Base-by-base conservation (phyloP, 2,888 invertebrate species). In the Adelognathus sp. region DNA sequence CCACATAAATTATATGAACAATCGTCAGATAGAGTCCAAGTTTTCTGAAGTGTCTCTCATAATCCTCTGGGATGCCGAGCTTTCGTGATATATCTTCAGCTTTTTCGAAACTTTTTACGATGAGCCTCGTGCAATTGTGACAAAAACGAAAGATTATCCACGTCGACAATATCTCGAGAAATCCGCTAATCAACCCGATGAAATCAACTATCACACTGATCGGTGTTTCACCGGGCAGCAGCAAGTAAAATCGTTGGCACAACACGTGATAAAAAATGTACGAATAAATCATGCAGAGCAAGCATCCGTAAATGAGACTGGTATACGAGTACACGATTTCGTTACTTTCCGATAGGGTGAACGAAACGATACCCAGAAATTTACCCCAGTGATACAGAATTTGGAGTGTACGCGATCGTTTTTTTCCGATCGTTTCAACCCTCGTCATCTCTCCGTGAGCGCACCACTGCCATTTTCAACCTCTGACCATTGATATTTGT, bases 361-460 rank as follows among this genome's bases (percentile, higher is more conserved):
- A 58, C 3, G 58, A 21, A n/a, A 58, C 56, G 1, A 76, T 58
- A 1, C 76, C 76, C 2, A 70, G 2, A 1, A 76, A 31, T 41
- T 76, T 76, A 0, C 36, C 36, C 60, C 71, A 71, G 29, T 71
- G 61, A 61, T 58, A 71, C 31, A 71, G 6, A 9, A 3, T 5
- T 27, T 11, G 29, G 6, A 71, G 52, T 18, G 18, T 27, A 2
- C 11, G 16, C 11, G 76, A 64, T 24, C 9, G 14, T 29, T 46
- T 58, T 50, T 39, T 64, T 3, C 3, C 7, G 7, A n/a, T 0
- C 11, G 29, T 41, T 46, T 16, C 14, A 11, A 14, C 58, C 36
- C 58, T 63, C 21, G n/a, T 36, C 63, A 63, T 73, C 33, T n/a
- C 36, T 14, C 16, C 4, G 46, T 21, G 2, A 7, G 7, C 11